Evolutionary conservation across 2,888 invertebrate genomes (phyloP), one percentile per base, ranked within the genome.

Genomic region (Himalopsyche anomala): DNA sequence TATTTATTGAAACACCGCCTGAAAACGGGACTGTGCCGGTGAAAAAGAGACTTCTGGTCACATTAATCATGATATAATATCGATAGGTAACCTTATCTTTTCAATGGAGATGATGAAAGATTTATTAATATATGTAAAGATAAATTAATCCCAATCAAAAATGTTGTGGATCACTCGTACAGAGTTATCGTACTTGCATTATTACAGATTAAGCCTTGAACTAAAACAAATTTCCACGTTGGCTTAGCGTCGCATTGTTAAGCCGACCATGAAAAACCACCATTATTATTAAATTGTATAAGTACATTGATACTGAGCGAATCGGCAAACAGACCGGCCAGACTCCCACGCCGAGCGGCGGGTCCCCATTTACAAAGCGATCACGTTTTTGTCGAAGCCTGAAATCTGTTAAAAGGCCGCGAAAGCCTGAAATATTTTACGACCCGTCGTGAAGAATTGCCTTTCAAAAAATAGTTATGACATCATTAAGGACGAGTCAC

Each of bases 401-500:
- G 74, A 74, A 74, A 74, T 74, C 74, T 74, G 74, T 74, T 74
- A 74, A 74, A 51, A 74, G 74, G 74, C 74, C 36, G 28, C 74
- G 74, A 74, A 74, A 74, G 74, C 74, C 74, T 36, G 74, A 74
- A 74, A 74, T 74, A 74, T 74, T 74, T 74, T 74, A 74, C 36
- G 74, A 6, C 74, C 28, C 74, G 74, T 36, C 74, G 38, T 74
- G 74, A 74, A 74, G 74, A 36, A 74, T 74, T 12, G 74, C 74
- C 74, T 74, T 74, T 74, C 74, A 74, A 74, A 74, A 74, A 74
- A 74, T 74, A 74, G 74, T 74, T 74, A 74, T 74, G 74, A 74
- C 74, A 74, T 74, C 74, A 74, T 74, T 74, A 74, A 74, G 74
- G 74, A 74, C 74, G 74, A 74, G 36, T 74, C 74, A 74, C 28